Evolutionary conservation across 2,888 invertebrate species (phyloP).

Genomic region (Ophion ventricosus): DNA sequence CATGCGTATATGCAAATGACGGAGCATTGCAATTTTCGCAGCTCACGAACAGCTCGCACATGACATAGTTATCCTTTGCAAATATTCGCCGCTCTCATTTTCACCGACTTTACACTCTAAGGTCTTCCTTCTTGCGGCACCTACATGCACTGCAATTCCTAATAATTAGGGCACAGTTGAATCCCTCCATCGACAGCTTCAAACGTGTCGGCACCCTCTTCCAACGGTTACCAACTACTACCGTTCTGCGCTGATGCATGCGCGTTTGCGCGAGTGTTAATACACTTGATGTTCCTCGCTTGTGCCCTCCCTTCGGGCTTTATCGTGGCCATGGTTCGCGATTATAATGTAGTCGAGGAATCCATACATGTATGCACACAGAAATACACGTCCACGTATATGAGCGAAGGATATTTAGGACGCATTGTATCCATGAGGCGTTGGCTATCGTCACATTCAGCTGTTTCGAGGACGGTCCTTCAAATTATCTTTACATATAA

Average conservation of each 20-base stretch:
- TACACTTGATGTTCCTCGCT: slow-evolving; percentile 23
- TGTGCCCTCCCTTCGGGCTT: slow-evolving; percentile 41
- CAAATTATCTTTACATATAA: not conserved
- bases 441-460: not conserved
- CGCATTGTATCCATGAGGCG: not conserved
- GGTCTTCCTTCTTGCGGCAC: slow-evolving; percentile 3
- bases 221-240: slow-evolving; percentile 7
- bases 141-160: slow-evolving; percentile 47
- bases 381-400: not conserved
- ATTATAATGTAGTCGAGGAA: slow-evolving; percentile 44
- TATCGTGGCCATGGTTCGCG: slow-evolving; percentile 42
- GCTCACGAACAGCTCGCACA: not conserved
- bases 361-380: slow-evolving; percentile 9
- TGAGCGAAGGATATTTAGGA: not conserved
- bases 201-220: slow-evolving; percentile 51
- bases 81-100: slow-evolving; percentile 3
- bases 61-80: not conserved
- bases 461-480: not conserved
- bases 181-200: slow-evolving; percentile 56
- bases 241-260: slow-evolving; percentile 40
- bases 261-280: slow-evolving; percentile 11
- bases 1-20: not conserved
- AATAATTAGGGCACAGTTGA: slow-evolving; percentile 66
- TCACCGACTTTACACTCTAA: not conserved
- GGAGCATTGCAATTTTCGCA: not conserved